Evolutionary conservation across 2,113 vertebrate genomes (phyloP), one percentile per base, ranked within the genome.

Genomic region (Cephalopholis sonnerati): DNA sequence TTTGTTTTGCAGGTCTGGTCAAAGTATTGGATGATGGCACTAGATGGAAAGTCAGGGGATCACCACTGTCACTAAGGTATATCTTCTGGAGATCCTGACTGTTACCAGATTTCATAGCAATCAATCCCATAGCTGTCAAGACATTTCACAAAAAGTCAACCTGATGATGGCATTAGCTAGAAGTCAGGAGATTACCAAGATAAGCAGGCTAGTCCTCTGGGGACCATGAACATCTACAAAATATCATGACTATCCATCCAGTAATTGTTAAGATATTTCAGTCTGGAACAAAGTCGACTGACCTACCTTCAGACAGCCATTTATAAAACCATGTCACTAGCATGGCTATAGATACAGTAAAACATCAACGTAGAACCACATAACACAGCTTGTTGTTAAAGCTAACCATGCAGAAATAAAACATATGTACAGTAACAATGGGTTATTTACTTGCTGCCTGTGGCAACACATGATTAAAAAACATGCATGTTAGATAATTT

Each of bases 341-440:
- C 0, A 1, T 13, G 15, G 61, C 59, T 80, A 62, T 67, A 62
- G 25, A 6, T 24, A 74, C 24, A 51, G 54, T 22, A 15, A 53
- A 69, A 17, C 0, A 0, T 77, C 7, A 20, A n/a, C 7, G 12
- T 36, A 44, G 3, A 15, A 46, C 2, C 10, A 41, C 7, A 41
- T 61, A 27, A 46, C 5, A 63, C 6, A 41, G 7, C 61, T 7
- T 53, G 46, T 24, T 73, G 46, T 68, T 13, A 22, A 63, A 73
- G 46, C 24, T 54, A 87, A 71, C 65, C 46, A 70, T 54, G 61
- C 10, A 6, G 41, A 69, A 64, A 69, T 18, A 15, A 64, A 69
- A 57, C 86, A 77, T 50, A 46, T 77, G 68, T 44, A 65, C 36
- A 74, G 11, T 27, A 58, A 27, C 17, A 24, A 61, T 39, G 48